phyloP scores from a whole-genome alignment of 1,140 invertebrate genomes.

The Apis mellifera region DNA sequence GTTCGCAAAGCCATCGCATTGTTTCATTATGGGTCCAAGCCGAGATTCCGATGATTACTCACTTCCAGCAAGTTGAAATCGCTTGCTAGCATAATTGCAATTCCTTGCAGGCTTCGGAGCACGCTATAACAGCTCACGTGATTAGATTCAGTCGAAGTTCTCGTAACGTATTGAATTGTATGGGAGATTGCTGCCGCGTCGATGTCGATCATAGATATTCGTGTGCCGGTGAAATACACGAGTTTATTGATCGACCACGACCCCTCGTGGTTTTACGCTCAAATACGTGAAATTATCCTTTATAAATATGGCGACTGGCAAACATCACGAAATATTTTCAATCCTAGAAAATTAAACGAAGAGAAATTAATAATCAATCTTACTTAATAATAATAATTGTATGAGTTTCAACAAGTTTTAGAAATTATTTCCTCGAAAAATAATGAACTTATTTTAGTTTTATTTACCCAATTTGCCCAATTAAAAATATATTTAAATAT shows the following conservation, averaged over 20 bases:
- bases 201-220: constrained; percentile 48
- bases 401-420: too few species aligned
- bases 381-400: too few species aligned
- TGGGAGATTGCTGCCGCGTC: constrained; percentile 50
- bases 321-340: background rate
- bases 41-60: constrained; percentile 33
- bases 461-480: too few species aligned
- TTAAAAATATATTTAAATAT: too few species aligned
- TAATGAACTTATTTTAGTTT: too few species aligned
- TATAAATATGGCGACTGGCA: background rate
- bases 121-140: constrained; percentile 50
- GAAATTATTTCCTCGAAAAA: too few species aligned
- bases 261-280: background rate
- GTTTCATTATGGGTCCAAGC: background rate
- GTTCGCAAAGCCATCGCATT: background rate
- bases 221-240: constrained; percentile 4
- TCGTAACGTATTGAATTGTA: constrained; percentile 52
- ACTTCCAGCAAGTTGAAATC: constrained; percentile 23
- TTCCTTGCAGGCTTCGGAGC: constrained; percentile 48
- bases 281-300: background rate
- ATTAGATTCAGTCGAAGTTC: constrained; percentile 57
- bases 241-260: constrained; percentile 25
- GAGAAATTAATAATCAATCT: too few species aligned
- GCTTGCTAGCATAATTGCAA: constrained; percentile 54
- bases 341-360: too few species aligned